These are phyloP conservation scores for Neodiprion virginianus DNA, from an alignment of 1,140 invertebrate genomes.

Conservation along the genomic window DNA sequence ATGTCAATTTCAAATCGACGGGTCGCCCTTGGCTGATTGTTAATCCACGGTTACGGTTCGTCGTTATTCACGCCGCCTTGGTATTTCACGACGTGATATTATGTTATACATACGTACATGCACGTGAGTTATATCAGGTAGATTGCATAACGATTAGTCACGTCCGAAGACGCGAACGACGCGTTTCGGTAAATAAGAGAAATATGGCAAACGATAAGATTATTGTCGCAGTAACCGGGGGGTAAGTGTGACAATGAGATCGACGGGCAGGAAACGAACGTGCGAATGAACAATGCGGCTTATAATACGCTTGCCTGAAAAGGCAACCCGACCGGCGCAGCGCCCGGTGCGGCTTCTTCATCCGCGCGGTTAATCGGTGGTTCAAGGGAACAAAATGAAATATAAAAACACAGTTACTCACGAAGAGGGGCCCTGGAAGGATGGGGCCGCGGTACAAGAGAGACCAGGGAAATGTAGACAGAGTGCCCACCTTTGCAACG, in stretches of 20 bases:
- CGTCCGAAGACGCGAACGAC: no score
- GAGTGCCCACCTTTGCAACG: not conserved
- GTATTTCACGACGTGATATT: not conserved
- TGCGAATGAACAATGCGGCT: constrained; percentile 7
- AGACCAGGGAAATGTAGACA: not conserved
- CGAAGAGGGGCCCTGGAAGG: not conserved
- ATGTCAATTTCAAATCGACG: not conserved
- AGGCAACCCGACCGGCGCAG: not conserved
- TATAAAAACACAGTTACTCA: constrained; percentile 8
- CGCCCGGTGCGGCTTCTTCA: constrained; percentile 1
- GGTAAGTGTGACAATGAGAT: not conserved
- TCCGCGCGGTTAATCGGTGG: not conserved
- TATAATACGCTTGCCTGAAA: not conserved
- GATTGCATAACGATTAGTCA: no score
- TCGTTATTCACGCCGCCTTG: not conserved
- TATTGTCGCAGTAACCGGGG: no score
- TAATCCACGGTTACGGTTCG: not conserved
- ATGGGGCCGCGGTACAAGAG: not conserved
- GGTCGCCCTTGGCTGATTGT: not conserved
- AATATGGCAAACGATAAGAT: no score
- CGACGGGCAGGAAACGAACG: not conserved
- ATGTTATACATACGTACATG: not conserved
- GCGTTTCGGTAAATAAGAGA: no score
- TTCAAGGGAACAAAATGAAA: constrained; percentile 5
- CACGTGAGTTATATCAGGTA: not conserved